phyloP scores from a whole-genome alignment of 2,797 vertebrate species.

The Podarcis lilfordi region DNA sequence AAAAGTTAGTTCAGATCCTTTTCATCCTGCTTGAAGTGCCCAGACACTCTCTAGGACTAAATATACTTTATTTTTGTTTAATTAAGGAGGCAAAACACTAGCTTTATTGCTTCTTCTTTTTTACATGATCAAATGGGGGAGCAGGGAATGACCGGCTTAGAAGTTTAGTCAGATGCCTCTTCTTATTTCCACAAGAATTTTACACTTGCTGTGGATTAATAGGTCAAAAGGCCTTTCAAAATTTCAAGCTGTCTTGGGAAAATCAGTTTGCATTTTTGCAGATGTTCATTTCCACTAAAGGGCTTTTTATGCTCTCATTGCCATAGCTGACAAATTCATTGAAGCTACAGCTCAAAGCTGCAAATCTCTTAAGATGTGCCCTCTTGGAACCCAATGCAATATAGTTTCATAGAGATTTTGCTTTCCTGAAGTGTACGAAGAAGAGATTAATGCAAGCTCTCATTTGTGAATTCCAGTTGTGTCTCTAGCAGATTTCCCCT shows the following conservation, averaged over 20 bases:
- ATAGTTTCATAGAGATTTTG: not conserved
- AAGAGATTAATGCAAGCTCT: not conserved
- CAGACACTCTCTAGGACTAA: not conserved
- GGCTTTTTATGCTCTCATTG: not conserved
- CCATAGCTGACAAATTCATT: not conserved
- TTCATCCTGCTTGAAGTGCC: not conserved
- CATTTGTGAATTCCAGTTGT: not conserved
- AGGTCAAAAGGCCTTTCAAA: constrained; percentile 16
- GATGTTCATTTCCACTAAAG: not conserved
- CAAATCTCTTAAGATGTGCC: not conserved
- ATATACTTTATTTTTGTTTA: not conserved
- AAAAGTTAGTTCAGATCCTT: not conserved
- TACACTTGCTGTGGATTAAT: not conserved
- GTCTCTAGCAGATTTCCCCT: not conserved
- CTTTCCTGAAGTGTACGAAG: not conserved
- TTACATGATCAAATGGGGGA: not conserved
- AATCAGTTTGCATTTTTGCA: not conserved
- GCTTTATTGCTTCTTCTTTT: not conserved
- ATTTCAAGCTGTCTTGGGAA: not conserved
- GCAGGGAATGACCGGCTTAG: not conserved
- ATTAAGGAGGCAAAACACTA: not conserved
- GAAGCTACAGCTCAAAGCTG: not conserved
- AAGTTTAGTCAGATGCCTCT: not conserved
- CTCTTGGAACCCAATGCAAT: not conserved
- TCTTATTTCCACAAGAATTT: constrained; percentile 11